Conservation (phyloP, 2,113 vertebrate genomes). For the Platysternon megacephalum region DNA sequence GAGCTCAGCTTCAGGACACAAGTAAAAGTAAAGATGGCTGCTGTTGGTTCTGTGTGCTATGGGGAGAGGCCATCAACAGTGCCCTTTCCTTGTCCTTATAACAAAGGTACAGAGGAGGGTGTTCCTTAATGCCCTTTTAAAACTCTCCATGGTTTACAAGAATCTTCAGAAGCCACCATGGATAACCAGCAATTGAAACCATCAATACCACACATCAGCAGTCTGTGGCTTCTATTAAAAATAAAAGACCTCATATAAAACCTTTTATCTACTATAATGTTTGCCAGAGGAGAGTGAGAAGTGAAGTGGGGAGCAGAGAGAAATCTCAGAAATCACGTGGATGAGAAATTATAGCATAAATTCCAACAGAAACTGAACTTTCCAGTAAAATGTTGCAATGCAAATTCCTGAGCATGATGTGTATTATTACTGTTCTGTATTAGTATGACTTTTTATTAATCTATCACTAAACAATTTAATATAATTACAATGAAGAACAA, state of each 20-base stretch:
- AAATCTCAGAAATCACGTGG: neutral
- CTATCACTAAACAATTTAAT: neutral
- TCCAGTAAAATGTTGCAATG: conserved; percentile 4
- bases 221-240: neutral
- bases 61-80: neutral
- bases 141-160: neutral
- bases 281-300: conserved; percentile 13
- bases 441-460: neutral
- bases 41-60: neutral
- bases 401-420: neutral
- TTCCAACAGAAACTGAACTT: neutral
- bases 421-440: neutral
- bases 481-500: neutral
- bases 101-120: neutral
- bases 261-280: conserved; percentile 31
- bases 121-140: neutral
- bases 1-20: neutral
- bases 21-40: neutral
- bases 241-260: neutral
- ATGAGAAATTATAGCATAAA: neutral
- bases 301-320: neutral
- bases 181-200: neutral
- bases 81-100: neutral
- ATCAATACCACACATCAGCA: neutral
- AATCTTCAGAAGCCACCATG: neutral